Evolutionary conservation across 2,113 vertebrate species (phyloP).

Genomic region (Bothrops jararaca): DNA sequence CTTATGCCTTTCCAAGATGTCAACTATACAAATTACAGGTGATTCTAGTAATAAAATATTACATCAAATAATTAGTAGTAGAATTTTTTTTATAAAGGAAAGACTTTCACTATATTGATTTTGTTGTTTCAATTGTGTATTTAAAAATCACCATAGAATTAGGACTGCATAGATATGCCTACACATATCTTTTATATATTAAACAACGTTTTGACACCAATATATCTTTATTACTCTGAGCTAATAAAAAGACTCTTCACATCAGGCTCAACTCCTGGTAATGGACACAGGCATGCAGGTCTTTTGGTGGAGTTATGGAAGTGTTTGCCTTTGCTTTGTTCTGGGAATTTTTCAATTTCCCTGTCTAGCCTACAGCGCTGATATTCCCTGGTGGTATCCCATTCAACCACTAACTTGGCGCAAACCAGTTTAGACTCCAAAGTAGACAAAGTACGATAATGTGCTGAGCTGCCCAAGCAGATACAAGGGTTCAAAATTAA

Average conservation of each 20-base stretch:
- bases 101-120: conserved; percentile 47
- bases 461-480: not conserved
- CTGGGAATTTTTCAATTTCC: not conserved
- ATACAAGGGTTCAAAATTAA: not conserved
- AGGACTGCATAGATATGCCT: not conserved
- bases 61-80: conserved; percentile 59
- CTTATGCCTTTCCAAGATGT: conserved; percentile 61
- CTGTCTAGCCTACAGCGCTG: not conserved
- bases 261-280: not conserved
- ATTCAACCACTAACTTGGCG: not conserved
- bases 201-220: conserved; percentile 25
- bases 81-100: conserved; percentile 26
- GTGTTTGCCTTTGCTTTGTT: not conserved
- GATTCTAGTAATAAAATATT: conserved; percentile 53
- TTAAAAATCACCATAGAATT: conserved; percentile 27
- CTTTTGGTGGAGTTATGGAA: not conserved
- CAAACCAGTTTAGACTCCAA: not conserved
- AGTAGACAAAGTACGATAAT: not conserved
- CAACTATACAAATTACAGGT: conserved; percentile 59
- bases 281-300: not conserved
- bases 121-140: conserved; percentile 49
- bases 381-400: not conserved
- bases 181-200: accelerated
- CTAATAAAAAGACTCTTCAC: not conserved
- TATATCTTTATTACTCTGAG: conserved; percentile 10